These are phyloP conservation scores for Cerceris rybyensis DNA, from an alignment of 2,888 invertebrate species.

Conservation along the genomic window DNA sequence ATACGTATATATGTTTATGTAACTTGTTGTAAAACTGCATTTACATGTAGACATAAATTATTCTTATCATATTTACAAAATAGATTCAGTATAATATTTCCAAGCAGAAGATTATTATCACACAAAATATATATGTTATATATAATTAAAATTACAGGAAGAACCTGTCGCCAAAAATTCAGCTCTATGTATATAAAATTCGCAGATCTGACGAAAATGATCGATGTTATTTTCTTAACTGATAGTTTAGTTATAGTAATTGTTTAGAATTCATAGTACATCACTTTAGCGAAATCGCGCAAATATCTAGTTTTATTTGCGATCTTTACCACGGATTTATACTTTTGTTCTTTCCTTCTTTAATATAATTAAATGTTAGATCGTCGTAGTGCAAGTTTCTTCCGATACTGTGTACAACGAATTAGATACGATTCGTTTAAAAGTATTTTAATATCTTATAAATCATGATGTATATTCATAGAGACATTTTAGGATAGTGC, in stretches of 20 bases:
- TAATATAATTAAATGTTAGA: conserved; percentile 2
- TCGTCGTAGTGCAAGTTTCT: neutral
- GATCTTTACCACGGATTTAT: neutral
- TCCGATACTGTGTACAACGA: conserved; percentile 45
- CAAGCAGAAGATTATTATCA: conserved; percentile 24
- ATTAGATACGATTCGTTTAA: conserved; percentile 28
- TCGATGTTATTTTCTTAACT: conserved; percentile 39
- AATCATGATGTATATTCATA: neutral
- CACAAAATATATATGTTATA: conserved; percentile 1
- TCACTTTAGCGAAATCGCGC: conserved; percentile 15
- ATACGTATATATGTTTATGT: conserved; percentile 35
- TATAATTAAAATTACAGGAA: conserved; percentile 16
- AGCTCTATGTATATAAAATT: conserved; percentile 39
- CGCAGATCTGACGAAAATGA: conserved; percentile 37
- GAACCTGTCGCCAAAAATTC: conserved; percentile 49
- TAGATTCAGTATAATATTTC: conserved; percentile 24
- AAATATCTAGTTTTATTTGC: neutral
- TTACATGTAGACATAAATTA: conserved; percentile 31
- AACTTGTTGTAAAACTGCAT: conserved; percentile 28
- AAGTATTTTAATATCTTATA: conserved; percentile 32
- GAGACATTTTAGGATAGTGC: conserved; percentile 29
- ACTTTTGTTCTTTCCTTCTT: conserved; percentile 18
- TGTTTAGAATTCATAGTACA: neutral
- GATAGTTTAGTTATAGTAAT: conserved; percentile 30
- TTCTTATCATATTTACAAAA: conserved; percentile 28